Percentiles rank a stretch among this genome's conserved stretches.
Conservation (phyloP, 1,140 invertebrate species). For the Diorhabda carinulata region DNA sequence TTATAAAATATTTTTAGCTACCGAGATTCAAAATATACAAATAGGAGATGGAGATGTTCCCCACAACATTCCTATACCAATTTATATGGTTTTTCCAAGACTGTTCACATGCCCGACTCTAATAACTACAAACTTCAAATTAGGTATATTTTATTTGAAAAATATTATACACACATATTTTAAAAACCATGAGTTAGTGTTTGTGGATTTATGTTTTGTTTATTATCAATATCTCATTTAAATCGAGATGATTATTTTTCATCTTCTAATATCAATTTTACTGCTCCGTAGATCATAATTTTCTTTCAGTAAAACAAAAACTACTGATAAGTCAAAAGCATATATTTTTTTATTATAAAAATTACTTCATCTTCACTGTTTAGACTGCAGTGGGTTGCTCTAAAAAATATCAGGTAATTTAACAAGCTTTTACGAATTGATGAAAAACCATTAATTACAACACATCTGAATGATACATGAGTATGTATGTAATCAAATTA, state of each 20-base stretch:
- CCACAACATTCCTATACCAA: constrained; percentile 77
- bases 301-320: too few species aligned
- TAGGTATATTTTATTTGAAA: constrained; percentile 62
- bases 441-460: too few species aligned
- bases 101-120: constrained; percentile 94
- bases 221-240: neutral
- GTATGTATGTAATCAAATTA: too few species aligned
- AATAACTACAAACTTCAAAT: constrained; percentile 89
- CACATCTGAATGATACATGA: too few species aligned
- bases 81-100: constrained; percentile 93
- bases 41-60: constrained; percentile 89
- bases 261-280: constrained; percentile 4
- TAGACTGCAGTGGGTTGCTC: too few species aligned
- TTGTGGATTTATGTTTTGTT: neutral
- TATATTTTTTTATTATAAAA: too few species aligned
- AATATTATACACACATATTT: neutral
- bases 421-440: too few species aligned
- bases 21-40: constrained; percentile 97
- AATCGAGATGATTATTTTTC: neutral
- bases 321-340: too few species aligned
- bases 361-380: too few species aligned
- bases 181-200: neutral
- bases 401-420: too few species aligned
- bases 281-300: too few species aligned
- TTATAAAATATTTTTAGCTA: constrained; percentile 61